Base-by-base conservation (phyloP, 2,888 invertebrate genomes). In the Sepiola atlantica region DNA sequence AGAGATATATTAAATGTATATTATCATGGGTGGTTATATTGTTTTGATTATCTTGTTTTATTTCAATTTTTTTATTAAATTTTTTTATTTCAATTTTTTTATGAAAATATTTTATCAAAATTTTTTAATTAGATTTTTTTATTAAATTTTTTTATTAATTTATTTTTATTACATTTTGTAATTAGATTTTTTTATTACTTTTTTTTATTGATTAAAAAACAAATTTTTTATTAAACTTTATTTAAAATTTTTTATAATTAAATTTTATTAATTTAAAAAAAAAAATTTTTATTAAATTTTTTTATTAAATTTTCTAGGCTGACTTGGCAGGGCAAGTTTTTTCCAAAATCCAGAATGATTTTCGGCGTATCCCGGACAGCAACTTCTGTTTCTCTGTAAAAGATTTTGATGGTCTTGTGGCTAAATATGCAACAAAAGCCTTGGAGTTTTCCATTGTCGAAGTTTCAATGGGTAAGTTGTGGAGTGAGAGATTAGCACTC, bases 341-440 rank as follows among this genome's bases (percentile, higher is more conserved):
- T 94, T 95, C 95, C 91, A 94, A 95, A 35, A 96, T 97, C 54
- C 95, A 95, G 90, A 94, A 95, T 35, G 97, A 97, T 94, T 96
- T 96, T 93, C 94, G 94, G 0, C 94, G 95, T 32, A 94, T 96
- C 35, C 94, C 94, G 35, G 95, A 96, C 32, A 94, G 94, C 35
- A 95, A 94, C 12, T 94, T 95, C 21, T 94, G 95, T 92, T 96
- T 95, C 57, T 95, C 95, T 18, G 94, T 95, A 24, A 96, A 96
- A 35, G 95, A 96, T 94, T 97, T 97, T 95, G 96, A 97, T 95
- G 95, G 95, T 8, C 95, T 97, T 77, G 95, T 97, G 21, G 95
- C 95, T 10, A 95, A 94, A 21, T 97, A 97, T 95, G 97, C 97
- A 57, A 96, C 95, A 20, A 96, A 96, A 91, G 97, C 97, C n/a